Evolutionary conservation across 2,797 vertebrate genomes (phyloP), one percentile per base, ranked within the genome.

Genomic region (Heliangelus exortis): DNA sequence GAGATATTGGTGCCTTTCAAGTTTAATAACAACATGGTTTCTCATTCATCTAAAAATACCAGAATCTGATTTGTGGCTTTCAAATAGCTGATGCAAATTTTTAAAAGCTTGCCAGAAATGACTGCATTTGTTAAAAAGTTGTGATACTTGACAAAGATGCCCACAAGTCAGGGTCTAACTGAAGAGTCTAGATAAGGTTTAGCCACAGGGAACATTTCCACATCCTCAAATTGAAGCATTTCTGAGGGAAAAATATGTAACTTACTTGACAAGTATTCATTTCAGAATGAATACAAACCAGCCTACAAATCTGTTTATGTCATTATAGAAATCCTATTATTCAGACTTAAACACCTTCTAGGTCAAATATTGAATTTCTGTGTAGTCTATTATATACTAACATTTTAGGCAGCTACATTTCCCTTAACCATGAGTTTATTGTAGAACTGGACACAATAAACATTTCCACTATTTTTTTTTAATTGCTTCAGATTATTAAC

Each of bases 1-100:
- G 80, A 74, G 72, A 77, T 87, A 81, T 65, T 84, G 77, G 63
- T 84, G 55, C 58, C 76, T 94, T 92, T 91, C 91, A 84, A 53
- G 67, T 80, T 92, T 89, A 96, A 96, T 96, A 96, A 96, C 81
- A 92, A 77, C 95, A 69, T 68, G 68, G 59, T 84, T 97, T 96
- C 91, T 82, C 83, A 59, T 77, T 97, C 90, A 89, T 90, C 85
- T 91, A 63, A 95, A 97, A 96, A 94, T 69, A 79, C 69, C 91
- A 76, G 65, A 94, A 97, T 96, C 79, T 95, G 84, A 93, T 90
- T 90, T 95, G 91, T 85, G 84, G 68, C 36, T 95, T 87, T 88
- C 73, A 67, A 73, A 54, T 47, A 72, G 53, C 48, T 39, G 83
- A 93, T 88, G 91, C 43, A 95, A 92, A 97, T 95, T 90, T 93